Percentiles rank a stretch among this genome's conserved stretches.
Evolutionary conservation across 2,113 vertebrate genomes (phyloP).

Genomic region (Nicator chloris): DNA sequence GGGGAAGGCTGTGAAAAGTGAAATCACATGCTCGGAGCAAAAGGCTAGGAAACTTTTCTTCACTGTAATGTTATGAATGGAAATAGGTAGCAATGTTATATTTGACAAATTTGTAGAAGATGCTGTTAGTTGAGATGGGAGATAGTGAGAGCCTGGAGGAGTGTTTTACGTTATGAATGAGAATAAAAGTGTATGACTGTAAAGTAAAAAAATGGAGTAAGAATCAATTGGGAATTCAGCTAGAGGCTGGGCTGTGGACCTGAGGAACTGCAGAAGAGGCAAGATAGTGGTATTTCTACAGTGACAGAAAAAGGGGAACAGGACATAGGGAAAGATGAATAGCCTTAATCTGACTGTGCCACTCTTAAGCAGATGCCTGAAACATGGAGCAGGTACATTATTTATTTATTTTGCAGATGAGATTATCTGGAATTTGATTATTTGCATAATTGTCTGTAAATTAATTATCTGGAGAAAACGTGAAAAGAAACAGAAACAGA

Average conservation of each 20-base stretch:
- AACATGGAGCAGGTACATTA: neutral
- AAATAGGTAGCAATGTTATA: conserved; percentile 22
- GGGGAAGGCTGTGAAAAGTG: conserved; percentile 42
- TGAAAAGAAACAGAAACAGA: conserved; percentile 43
- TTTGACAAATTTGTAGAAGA: conserved; percentile 7
- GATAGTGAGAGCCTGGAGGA: conserved; percentile 36
- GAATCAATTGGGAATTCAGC: neutral
- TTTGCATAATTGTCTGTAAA: conserved; percentile 43
- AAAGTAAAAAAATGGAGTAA: neutral
- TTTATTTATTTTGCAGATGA: conserved; percentile 25
- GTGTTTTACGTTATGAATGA: neutral
- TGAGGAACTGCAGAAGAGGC: neutral
- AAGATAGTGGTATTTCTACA: neutral
- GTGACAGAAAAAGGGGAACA: neutral
- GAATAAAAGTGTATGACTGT: neutral
- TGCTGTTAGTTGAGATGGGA: neutral
- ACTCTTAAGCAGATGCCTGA: conserved; percentile 1
- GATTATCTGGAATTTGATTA: conserved; percentile 44
- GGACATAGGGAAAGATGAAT: neutral
- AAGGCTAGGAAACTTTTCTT: conserved; percentile 42
- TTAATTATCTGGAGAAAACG: conserved; percentile 31
- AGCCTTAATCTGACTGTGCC: neutral
- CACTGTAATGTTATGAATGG: conserved; percentile 26
- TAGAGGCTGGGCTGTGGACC: neutral
- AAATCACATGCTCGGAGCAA: conserved; percentile 42